phyloP scores from a whole-genome alignment of 2,888 invertebrate species.

The Limnephilus rhombicus region DNA sequence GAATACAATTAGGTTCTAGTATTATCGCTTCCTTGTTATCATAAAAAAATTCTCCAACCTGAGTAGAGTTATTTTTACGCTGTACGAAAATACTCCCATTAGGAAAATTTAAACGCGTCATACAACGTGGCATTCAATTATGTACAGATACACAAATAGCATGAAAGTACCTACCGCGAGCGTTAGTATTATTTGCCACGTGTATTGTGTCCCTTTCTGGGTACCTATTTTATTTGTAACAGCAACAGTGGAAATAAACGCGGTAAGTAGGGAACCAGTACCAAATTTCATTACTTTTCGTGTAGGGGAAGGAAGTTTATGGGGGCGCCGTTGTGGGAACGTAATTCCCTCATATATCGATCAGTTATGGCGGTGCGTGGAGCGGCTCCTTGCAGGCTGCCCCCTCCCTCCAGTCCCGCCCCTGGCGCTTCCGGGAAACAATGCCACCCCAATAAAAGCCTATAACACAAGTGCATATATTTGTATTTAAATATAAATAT shows the following conservation, averaged over 20 bases:
- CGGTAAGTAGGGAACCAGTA: not conserved
- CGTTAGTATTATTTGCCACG: not conserved
- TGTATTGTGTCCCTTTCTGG: not conserved
- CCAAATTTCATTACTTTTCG: constrained; percentile 44
- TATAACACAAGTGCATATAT: constrained; percentile 11
- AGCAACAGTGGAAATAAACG: constrained; percentile 17
- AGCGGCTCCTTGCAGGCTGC: constrained; percentile 69
- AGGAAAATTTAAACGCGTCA: not conserved
- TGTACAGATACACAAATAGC: not conserved
- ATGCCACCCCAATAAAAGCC: constrained; percentile 45
- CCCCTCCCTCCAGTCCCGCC: constrained; percentile 69
- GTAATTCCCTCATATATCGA: constrained; percentile 61
- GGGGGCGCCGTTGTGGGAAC: constrained; percentile 56
- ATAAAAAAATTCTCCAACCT: not conserved
- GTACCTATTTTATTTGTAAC: not conserved
- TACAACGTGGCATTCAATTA: not conserved
- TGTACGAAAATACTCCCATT: not conserved
- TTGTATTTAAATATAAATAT: constrained; percentile 31
- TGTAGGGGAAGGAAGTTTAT: constrained; percentile 39
- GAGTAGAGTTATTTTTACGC: not conserved
- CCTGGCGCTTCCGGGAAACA: constrained; percentile 69
- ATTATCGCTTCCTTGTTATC: not conserved
- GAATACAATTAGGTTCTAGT: not conserved
- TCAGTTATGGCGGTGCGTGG: constrained; percentile 70
- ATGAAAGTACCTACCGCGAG: not conserved